phyloP scores from a whole-genome alignment of 2,797 vertebrate species.

The Fistularia tabacaria region DNA sequence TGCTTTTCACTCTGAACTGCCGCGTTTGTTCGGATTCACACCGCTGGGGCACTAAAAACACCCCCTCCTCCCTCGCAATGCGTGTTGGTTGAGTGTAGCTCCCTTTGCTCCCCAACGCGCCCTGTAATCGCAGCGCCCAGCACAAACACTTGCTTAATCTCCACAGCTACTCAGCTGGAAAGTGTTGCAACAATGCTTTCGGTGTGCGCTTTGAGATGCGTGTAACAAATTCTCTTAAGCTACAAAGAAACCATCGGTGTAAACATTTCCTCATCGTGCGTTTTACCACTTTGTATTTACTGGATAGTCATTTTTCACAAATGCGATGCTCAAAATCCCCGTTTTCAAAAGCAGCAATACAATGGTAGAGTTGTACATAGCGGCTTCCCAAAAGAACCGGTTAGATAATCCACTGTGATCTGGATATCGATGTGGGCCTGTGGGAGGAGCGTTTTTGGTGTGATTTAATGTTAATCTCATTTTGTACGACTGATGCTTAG shows the following conservation, averaged over 20 bases:
- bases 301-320: too few relatives aligned
- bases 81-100: constrained; percentile 49
- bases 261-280: background rate
- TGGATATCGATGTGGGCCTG: too few relatives aligned
- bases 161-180: constrained; percentile 45
- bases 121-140: constrained; percentile 55
- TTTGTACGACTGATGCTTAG: too few relatives aligned
- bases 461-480: too few relatives aligned
- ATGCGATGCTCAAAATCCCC: too few relatives aligned
- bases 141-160: constrained; percentile 45
- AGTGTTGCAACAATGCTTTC: constrained; percentile 14
- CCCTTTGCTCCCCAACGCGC: constrained; percentile 40
- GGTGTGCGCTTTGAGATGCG: constrained; percentile 17
- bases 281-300: too few relatives aligned
- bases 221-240: constrained; percentile 5
- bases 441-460: too few relatives aligned
- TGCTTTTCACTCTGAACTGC: constrained; percentile 49
- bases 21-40: constrained; percentile 54
- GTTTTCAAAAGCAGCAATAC: too few relatives aligned
- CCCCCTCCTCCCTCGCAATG: constrained; percentile 20
- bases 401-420: too few relatives aligned
- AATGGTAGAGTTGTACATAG: too few relatives aligned
- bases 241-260: constrained; percentile 15
- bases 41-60: constrained; percentile 56
- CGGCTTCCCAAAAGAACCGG: too few relatives aligned